phyloP scores from a whole-genome alignment of 2,797 vertebrate species.

The Spinibarbus caldwelli region DNA sequence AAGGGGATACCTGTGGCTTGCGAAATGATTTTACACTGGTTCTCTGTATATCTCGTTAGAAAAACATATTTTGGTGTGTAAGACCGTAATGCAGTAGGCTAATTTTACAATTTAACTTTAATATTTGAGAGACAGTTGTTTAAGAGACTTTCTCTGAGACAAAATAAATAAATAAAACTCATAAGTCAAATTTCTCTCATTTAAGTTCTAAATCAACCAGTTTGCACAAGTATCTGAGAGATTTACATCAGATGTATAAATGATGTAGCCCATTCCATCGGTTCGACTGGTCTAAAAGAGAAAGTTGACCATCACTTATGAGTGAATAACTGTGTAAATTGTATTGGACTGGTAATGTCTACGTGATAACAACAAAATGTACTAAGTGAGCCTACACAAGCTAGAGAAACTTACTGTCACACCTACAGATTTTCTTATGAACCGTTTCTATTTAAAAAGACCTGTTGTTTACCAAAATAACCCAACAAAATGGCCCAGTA shows the following conservation, averaged over 20 bases:
- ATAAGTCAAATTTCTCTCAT: neutral
- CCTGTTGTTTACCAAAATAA: neutral
- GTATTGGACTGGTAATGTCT: neutral
- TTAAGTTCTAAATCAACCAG: neutral
- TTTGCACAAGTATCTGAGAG: neutral
- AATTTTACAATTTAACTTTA: neutral
- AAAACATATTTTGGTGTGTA: neutral
- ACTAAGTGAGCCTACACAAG: too few relatives aligned
- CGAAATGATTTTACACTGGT: neutral
- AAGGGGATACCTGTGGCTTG: slow-evolving; percentile 39
- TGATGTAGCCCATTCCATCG: neutral
- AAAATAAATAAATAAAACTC: neutral
- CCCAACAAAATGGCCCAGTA: neutral
- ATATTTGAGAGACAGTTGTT: neutral
- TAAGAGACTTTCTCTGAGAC: neutral
- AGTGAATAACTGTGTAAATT: neutral
- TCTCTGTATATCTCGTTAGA: neutral
- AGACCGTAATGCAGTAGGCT: neutral
- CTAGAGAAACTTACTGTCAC: neutral
- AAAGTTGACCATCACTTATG: neutral
- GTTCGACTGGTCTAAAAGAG: neutral
- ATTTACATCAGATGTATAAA: neutral
- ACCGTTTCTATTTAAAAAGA: neutral
- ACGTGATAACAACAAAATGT: neutral
- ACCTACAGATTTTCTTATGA: neutral